Base-by-base conservation (phyloP, 2,113 vertebrate genomes). In the Canis aureus region DNA sequence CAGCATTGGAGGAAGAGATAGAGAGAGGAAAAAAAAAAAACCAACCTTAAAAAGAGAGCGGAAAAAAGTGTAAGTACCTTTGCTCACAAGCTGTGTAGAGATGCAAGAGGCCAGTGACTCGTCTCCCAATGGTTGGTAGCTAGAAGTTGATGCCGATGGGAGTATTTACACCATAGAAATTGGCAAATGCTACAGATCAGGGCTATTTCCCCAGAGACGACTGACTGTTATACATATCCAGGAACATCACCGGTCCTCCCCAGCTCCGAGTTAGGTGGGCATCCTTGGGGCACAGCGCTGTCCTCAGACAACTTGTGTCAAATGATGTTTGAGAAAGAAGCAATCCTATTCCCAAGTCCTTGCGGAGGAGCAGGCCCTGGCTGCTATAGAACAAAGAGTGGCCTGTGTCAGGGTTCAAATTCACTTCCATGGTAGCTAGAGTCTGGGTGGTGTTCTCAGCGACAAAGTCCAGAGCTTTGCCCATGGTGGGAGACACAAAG, bases 31-130 rank as follows among this genome's bases (percentile, higher is more conserved):
- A 57, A 62, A 38, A 38, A 38, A 38, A 13, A 59, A 20, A 71
- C 43, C 49, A 59, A 57, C 13, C 19, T 86, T 69, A 53, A 32
- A 69, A 90, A 87, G 8, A 59, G 23, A 79, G 53, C 20, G 66
- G 57, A 91, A 59, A 81, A 80, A 83, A 93, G 15, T 55, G 16
- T 79, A 11, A 6, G 27, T 53, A 51, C 57, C 16, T 94, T 71
- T 93, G 82, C 38, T 96, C 59, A 35, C 10, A 66, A 79, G 59
- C 78, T 23, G 17, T 84, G 11, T 66, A 92, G 76, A 94, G 82
- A 79, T 55, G 7, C 7, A 82, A 73, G 22, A 35, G 17, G 66
- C 32, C 20, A 38, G 49, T 53, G 55, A 80, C 53, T 29, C 60
- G 27, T 84, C 43, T 82, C 35, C 19, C 57, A 43, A 83, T 6